phyloP scores from a whole-genome alignment of 2,797 vertebrate genomes.

The Tadarida brasiliensis region DNA sequence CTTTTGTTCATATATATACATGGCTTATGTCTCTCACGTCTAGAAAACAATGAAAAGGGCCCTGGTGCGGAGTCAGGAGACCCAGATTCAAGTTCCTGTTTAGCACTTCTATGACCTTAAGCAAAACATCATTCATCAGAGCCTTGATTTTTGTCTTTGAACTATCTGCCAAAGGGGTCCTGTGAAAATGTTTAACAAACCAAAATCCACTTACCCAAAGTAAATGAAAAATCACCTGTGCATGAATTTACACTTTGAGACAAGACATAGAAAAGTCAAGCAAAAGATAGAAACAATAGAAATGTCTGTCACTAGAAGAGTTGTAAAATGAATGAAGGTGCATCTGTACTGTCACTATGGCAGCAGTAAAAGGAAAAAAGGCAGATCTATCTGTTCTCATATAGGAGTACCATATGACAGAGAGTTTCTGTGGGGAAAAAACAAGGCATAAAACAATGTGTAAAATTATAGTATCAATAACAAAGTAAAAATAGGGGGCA shows the following conservation, averaged over 20 bases:
- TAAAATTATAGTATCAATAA: neutral
- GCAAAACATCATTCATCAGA: conserved; percentile 17
- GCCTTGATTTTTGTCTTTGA: conserved; percentile 25
- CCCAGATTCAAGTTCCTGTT: neutral
- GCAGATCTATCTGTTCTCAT: neutral
- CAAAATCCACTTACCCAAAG: neutral
- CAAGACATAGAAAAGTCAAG: neutral
- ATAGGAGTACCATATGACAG: neutral
- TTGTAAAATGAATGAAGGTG: neutral
- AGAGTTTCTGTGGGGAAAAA: neutral
- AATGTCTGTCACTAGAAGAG: neutral
- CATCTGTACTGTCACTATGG: neutral
- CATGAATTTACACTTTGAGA: neutral
- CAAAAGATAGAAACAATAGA: neutral
- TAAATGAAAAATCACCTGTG: neutral
- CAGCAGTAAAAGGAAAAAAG: neutral
- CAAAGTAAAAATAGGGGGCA: neutral
- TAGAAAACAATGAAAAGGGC: neutral
- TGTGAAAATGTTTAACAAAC: conserved; percentile 43
- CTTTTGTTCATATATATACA: neutral
- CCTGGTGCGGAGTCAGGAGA: neutral
- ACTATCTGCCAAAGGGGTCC: conserved; percentile 22
- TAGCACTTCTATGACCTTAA: neutral
- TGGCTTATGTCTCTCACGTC: neutral
- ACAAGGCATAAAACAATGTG: neutral